phyloP scores from a whole-genome alignment of 2,888 invertebrate genomes.

The Volucella bombylans region DNA sequence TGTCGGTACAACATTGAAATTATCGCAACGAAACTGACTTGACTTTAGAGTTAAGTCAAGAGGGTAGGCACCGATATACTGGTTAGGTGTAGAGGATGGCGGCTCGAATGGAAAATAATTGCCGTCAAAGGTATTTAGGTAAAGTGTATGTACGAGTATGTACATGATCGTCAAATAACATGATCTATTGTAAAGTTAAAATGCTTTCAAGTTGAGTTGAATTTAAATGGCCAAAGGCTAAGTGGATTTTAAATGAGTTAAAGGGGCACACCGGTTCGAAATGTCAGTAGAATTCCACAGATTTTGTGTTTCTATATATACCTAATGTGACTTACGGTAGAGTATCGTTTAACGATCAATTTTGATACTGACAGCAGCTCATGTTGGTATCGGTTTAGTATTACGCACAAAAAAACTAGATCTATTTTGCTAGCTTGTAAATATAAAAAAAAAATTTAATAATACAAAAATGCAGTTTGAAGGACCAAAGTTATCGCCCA shows the following conservation, averaged over 20 bases:
- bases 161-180: slow-evolving; percentile 52
- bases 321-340: too few relatives aligned
- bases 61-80: not conserved
- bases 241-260: not conserved
- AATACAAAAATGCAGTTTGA: too few relatives aligned
- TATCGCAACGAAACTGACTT: slow-evolving; percentile 17
- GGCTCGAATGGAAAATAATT: slow-evolving; percentile 42
- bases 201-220: slow-evolving; percentile 9
- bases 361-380: too few relatives aligned
- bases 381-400: too few relatives aligned
- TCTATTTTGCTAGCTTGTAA: too few relatives aligned
- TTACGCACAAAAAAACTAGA: too few relatives aligned
- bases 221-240: slow-evolving; percentile 14
- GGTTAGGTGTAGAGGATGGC: slow-evolving; percentile 13
- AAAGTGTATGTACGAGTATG: slow-evolving; percentile 23
- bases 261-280: not conserved
- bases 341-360: too few relatives aligned
- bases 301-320: not conserved
- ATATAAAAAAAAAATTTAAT: too few relatives aligned
- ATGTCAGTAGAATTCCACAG: not conserved
- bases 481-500: too few relatives aligned
- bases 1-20: slow-evolving; percentile 55
- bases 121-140: slow-evolving; percentile 53
- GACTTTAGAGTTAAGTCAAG: slow-evolving; percentile 31
- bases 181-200: slow-evolving; percentile 44